Conservation (phyloP, 2,113 vertebrate species). For the Columba janthina region DNA sequence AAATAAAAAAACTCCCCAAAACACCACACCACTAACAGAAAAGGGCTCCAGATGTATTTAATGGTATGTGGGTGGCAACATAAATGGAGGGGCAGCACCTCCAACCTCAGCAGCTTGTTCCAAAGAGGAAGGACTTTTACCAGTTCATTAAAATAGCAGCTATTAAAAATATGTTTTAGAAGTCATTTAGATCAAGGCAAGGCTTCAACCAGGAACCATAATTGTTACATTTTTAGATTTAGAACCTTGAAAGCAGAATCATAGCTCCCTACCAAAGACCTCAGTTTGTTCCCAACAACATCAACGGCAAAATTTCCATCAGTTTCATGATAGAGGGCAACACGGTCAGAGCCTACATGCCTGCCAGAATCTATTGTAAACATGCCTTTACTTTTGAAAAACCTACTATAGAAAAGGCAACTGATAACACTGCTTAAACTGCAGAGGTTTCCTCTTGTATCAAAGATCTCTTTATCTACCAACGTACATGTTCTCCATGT, state of each 20-base stretch:
- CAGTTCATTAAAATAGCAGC: not conserved
- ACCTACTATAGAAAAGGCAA: not conserved
- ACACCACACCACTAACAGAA: not conserved
- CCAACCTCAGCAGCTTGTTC: not conserved
- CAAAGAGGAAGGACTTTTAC: not conserved
- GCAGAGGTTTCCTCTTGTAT: not conserved
- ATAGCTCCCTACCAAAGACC: not conserved
- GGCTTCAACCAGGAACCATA: not conserved
- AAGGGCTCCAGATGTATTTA: not conserved
- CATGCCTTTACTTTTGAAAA: not conserved
- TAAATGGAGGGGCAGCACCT: not conserved
- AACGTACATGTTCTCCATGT: accelerated
- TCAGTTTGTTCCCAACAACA: not conserved
- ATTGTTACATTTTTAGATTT: not conserved
- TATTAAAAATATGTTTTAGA: not conserved
- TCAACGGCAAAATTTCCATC: not conserved
- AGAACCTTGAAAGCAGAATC: not conserved
- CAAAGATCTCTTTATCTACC: not conserved
- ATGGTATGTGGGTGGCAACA: not conserved
- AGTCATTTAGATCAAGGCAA: not conserved
- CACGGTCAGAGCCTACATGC: not conserved
- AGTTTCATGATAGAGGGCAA: not conserved
- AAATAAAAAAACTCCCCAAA: too few relatives aligned
- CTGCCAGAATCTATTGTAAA: not conserved
- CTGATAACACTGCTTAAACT: not conserved